Percentiles rank a stretch among this genome's conserved stretches.
Evolutionary conservation across 1,140 invertebrate species (phyloP).

Genomic region (Drosophila virilis): DNA sequence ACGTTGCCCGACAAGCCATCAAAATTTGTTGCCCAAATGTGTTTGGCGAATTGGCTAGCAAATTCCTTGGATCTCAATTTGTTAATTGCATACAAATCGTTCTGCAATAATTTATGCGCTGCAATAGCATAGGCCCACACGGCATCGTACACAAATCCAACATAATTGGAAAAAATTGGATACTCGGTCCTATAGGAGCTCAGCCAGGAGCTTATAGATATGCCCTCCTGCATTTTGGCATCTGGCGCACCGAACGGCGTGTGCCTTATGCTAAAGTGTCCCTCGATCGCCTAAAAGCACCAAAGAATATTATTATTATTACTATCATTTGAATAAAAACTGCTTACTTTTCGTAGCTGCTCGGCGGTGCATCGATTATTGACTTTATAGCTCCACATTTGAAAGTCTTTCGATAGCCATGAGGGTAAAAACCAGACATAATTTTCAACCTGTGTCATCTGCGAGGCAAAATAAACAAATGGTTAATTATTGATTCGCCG

Average conservation of each 20-base stretch:
- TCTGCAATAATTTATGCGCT: slow-evolving; percentile 53
- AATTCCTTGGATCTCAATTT: slow-evolving; percentile 80
- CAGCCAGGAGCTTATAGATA: slow-evolving; percentile 87
- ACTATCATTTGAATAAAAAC: background rate
- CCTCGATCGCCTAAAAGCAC: slow-evolving; percentile 88
- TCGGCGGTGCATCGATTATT: slow-evolving; percentile 51
- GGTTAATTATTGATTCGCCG: background rate
- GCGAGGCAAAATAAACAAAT: background rate
- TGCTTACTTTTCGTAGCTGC: slow-evolving; percentile 52
- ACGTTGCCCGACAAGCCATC: slow-evolving; percentile 91
- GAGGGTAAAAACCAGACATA: slow-evolving; percentile 94
- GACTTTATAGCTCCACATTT: slow-evolving; percentile 15
- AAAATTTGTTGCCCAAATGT: slow-evolving; percentile 88
- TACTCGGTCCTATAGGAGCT: slow-evolving; percentile 31
- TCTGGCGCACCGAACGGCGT: slow-evolving; percentile 88
- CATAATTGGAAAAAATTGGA: slow-evolving; percentile 85
- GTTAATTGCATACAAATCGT: slow-evolving; percentile 60
- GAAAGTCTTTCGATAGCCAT: slow-evolving; percentile 89
- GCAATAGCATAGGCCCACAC: slow-evolving; percentile 93
- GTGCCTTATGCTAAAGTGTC: slow-evolving; percentile 90
- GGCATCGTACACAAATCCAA: slow-evolving; percentile 92
- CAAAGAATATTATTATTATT: background rate
- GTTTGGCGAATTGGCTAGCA: slow-evolving; percentile 85
- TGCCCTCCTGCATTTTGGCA: slow-evolving; percentile 88
- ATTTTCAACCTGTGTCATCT: slow-evolving; percentile 88